These are phyloP conservation scores for Cepaea nemoralis DNA, from an alignment of 1,140 invertebrate species.

Conservation along the genomic window DNA sequence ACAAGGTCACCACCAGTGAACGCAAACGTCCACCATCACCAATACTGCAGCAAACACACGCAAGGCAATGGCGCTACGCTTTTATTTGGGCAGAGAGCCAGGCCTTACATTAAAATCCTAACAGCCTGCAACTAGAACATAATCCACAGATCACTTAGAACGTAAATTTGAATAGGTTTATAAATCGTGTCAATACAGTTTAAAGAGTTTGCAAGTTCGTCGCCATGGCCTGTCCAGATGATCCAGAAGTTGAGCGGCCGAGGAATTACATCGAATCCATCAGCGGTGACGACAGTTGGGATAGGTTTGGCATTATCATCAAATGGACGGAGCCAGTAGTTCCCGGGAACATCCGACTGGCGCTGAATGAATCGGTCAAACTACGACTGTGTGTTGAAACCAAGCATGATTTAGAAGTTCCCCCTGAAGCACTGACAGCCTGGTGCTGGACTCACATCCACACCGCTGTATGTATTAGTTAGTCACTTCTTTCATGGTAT, in stretches of 20 bases:
- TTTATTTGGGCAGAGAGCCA: not conserved
- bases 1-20: not conserved
- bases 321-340: constrained; percentile 25
- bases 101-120: not conserved
- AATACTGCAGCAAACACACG: not conserved
- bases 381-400: constrained; percentile 20
- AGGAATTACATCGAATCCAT: not conserved
- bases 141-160: too few species aligned
- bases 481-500: too few species aligned
- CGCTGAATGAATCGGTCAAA: constrained; percentile 1
- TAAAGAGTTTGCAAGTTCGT: not conserved
- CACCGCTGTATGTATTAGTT: not conserved
- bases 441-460: constrained; percentile 25
- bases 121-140: not conserved
- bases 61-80: not conserved
- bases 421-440: constrained; percentile 2
- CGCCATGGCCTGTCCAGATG: not conserved
- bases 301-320: not conserved
- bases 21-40: not conserved
- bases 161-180: too few species aligned
- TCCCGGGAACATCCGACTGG: not conserved
- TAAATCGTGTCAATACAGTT: too few species aligned
- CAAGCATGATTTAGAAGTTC: not conserved
- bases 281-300: constrained; percentile 20
- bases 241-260: constrained; percentile 11